A percentile compares a stretch with the other conserved stretches of the same genome.
These are phyloP conservation scores for Leptinotarsa texana DNA, from an alignment of 1,140 invertebrate species.

Conservation along the genomic window DNA sequence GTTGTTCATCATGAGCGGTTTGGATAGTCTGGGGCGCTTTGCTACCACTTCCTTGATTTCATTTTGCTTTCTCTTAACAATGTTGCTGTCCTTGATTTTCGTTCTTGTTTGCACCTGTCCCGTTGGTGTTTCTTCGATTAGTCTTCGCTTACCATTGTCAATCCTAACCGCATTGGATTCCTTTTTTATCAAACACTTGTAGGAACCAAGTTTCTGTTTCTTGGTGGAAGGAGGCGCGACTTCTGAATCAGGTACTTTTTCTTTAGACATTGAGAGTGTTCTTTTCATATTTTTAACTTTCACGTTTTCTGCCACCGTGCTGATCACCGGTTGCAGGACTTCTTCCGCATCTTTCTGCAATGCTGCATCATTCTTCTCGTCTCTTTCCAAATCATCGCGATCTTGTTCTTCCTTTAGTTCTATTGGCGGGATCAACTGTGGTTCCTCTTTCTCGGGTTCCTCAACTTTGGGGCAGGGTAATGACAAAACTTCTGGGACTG, in stretches of 20 bases:
- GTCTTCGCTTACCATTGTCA: conserved; percentile 55
- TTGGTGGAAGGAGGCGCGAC: conserved; percentile 34
- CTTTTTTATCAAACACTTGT: conserved; percentile 57
- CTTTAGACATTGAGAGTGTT: conserved; percentile 46
- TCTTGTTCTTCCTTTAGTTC: conserved; percentile 17
- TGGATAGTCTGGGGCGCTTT: conserved; percentile 41
- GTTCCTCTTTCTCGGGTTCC: conserved; percentile 27
- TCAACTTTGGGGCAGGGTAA: conserved; percentile 23
- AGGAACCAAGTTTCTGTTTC: conserved; percentile 51
- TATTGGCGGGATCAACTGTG: conserved; percentile 9
- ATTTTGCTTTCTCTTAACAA: conserved; percentile 52
- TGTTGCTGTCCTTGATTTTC: conserved; percentile 37
- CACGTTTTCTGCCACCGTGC: conserved; percentile 54
- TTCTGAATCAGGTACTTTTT: conserved; percentile 35
- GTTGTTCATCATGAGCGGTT: conserved; percentile 34
- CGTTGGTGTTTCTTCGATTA: conserved; percentile 46
- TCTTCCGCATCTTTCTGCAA: conserved; percentile 29
- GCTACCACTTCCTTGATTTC: conserved; percentile 52
- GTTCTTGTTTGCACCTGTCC: conserved; percentile 24
- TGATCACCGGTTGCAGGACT: conserved; percentile 44
- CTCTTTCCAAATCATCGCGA: conserved; percentile 7
- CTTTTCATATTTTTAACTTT: conserved; percentile 56
- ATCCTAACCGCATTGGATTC: conserved; percentile 52
- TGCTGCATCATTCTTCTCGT: background rate
- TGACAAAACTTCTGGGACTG: background rate